phyloP scores from a whole-genome alignment of 2,888 invertebrate species.

The Lepidochrysops patricia region DNA sequence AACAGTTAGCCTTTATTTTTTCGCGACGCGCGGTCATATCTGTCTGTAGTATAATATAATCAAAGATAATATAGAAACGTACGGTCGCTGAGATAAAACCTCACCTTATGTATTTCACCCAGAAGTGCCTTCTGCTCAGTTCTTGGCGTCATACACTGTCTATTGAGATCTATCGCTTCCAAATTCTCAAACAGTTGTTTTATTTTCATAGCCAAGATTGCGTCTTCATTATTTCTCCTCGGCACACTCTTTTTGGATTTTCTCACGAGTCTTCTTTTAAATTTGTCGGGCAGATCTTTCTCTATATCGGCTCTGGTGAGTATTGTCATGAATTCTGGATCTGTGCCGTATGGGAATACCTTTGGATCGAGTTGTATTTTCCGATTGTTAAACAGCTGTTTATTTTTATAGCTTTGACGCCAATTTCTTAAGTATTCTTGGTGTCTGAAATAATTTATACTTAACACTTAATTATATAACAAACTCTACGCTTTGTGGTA shows the following conservation, averaged over 20 bases:
- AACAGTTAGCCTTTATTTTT: too few relatives aligned
- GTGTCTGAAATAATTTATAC: slow-evolving; percentile 37
- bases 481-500: too few relatives aligned
- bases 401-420: slow-evolving; percentile 57
- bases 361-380: slow-evolving; percentile 33
- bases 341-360: slow-evolving; percentile 70
- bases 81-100: background rate
- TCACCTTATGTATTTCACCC: slow-evolving; percentile 76
- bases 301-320: slow-evolving; percentile 63
- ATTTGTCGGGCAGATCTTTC: slow-evolving; percentile 64
- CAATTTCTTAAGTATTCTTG: slow-evolving; percentile 66
- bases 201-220: slow-evolving; percentile 57
- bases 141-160: slow-evolving; percentile 59
- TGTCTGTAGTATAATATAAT: background rate
- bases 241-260: slow-evolving; percentile 45
- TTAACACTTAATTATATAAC: too few relatives aligned
- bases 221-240: slow-evolving; percentile 46
- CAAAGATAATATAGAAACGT: background rate
- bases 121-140: slow-evolving; percentile 69
- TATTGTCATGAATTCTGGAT: slow-evolving; percentile 68
- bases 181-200: slow-evolving; percentile 59
- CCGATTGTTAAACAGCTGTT: slow-evolving; percentile 30
- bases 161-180: slow-evolving; percentile 55
- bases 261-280: slow-evolving; percentile 41
- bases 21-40: too few relatives aligned